These are phyloP conservation scores for Pollenia amentaria DNA, from an alignment of 2,888 invertebrate genomes.

Conservation along the genomic window DNA sequence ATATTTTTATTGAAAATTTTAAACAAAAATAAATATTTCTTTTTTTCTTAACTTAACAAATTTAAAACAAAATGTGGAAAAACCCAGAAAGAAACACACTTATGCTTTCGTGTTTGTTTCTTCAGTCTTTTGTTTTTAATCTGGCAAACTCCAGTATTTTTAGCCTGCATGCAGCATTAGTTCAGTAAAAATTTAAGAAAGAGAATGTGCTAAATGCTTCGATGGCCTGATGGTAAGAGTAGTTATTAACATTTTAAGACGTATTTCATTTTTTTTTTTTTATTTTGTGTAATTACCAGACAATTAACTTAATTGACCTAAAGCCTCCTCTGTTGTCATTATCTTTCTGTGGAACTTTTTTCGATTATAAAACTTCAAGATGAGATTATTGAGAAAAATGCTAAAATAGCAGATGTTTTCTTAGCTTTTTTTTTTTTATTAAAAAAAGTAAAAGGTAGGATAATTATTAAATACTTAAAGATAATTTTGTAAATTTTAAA, in stretches of 20 bases:
- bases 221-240: not conserved
- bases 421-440: not conserved
- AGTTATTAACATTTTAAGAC: slow-evolving; percentile 19
- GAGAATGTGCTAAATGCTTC: slow-evolving; percentile 32
- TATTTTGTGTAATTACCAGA: slow-evolving; percentile 82
- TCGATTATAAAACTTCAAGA: not conserved
- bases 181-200: not conserved
- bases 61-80: slow-evolving; percentile 23
- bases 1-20: slow-evolving; percentile 40
- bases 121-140: slow-evolving; percentile 58
- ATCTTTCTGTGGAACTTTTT: slow-evolving; percentile 34
- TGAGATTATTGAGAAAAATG: not conserved
- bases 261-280: slow-evolving; percentile 23
- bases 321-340: slow-evolving; percentile 72
- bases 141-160: no score
- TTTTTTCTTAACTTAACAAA: slow-evolving; percentile 1
- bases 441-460: slow-evolving; percentile 4
- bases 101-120: slow-evolving; percentile 16
- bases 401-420: slow-evolving; percentile 73
- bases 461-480: slow-evolving; percentile 34
- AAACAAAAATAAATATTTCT: slow-evolving; percentile 1
- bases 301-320: slow-evolving; percentile 84
- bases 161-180: not conserved
- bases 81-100: slow-evolving; percentile 1
- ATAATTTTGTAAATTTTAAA: not conserved